These are phyloP conservation scores for Phocoena phocoena DNA, from an alignment of 2,113 vertebrate genomes.

Conservation along the genomic window DNA sequence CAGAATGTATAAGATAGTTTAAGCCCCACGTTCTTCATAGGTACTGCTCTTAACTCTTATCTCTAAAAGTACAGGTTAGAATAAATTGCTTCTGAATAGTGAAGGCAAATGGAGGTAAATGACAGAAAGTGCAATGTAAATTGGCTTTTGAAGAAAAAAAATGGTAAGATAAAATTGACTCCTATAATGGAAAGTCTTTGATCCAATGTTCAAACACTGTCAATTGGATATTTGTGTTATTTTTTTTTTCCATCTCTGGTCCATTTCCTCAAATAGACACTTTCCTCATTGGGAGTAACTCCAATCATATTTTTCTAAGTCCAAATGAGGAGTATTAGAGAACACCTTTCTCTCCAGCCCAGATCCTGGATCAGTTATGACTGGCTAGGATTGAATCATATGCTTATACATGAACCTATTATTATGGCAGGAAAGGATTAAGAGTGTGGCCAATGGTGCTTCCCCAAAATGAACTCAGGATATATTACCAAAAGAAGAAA, in stretches of 20 bases:
- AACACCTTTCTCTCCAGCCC: neutral
- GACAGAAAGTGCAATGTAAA: neutral
- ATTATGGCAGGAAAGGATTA: neutral
- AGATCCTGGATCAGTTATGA: neutral
- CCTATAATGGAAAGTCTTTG: neutral
- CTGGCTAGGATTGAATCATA: neutral
- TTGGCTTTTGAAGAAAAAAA: neutral
- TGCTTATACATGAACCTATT: neutral
- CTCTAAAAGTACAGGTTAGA: neutral
- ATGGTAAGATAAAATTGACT: neutral
- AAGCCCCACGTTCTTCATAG: neutral
- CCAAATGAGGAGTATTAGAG: neutral
- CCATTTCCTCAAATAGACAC: neutral
- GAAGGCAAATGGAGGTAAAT: neutral
- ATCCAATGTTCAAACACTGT: neutral
- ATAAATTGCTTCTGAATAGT: neutral
- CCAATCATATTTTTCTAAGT: neutral
- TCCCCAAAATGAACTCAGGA: neutral
- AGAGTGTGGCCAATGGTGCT: neutral
- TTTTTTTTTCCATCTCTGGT: neutral
- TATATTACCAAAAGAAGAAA: neutral
- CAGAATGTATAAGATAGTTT: neutral
- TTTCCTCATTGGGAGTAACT: neutral
- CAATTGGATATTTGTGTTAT: neutral
- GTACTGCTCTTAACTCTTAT: neutral